phyloP scores from a whole-genome alignment of 2,797 vertebrate species.

The Spheniscus humboldti region DNA sequence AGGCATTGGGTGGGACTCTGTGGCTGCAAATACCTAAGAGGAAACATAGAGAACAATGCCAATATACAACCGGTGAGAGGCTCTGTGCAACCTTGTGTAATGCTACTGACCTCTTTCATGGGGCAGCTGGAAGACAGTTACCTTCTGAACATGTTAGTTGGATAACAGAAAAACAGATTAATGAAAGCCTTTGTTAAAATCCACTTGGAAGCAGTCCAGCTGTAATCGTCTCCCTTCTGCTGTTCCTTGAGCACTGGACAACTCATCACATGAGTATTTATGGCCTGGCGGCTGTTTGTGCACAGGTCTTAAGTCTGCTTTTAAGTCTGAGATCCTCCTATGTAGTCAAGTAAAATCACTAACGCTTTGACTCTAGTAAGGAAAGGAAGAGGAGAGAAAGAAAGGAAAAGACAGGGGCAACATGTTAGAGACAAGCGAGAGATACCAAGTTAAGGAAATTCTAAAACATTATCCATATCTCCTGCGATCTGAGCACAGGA shows the following conservation, averaged over 20 bases:
- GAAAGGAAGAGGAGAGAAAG: constrained; percentile 50
- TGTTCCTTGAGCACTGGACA: constrained; percentile 30
- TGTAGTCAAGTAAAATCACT: constrained; percentile 31
- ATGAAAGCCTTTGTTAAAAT: constrained; percentile 48
- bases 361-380: constrained; percentile 20
- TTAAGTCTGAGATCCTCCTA: constrained; percentile 26
- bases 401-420: constrained; percentile 45
- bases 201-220: constrained; percentile 25
- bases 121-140: constrained; percentile 34
- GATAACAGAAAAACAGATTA: constrained; percentile 39
- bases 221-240: constrained; percentile 30
- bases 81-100: background rate
- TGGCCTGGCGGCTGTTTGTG: background rate
- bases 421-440: constrained; percentile 32
- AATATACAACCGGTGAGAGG: background rate
- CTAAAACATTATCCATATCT: background rate
- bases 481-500: background rate
- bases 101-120: constrained; percentile 50
- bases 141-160: constrained; percentile 44
- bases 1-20: constrained; percentile 46
- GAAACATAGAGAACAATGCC: constrained; percentile 18
- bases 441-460: background rate
- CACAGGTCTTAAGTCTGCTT: constrained; percentile 24
- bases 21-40: constrained; percentile 42
- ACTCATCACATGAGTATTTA: constrained; percentile 23